Percentiles rank a stretch among this genome's conserved stretches.
phyloP scores from a whole-genome alignment of 2,797 vertebrate species.

The Acanthis flammea region DNA sequence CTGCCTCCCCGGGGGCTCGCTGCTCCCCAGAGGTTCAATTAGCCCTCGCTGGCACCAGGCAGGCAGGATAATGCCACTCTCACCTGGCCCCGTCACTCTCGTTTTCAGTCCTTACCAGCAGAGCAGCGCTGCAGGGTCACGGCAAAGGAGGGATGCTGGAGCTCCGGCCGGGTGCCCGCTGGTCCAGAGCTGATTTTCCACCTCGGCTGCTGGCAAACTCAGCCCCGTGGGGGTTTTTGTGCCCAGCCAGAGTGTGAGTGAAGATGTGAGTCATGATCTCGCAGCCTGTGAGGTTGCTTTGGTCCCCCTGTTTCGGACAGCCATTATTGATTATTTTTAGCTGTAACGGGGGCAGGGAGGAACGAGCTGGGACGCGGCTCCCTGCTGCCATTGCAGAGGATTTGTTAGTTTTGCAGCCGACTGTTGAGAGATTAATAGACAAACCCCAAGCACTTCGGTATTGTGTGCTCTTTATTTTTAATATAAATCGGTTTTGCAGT shows the following conservation, averaged over 20 bases:
- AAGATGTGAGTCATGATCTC: not conserved
- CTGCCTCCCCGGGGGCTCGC: not conserved
- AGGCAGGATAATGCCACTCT: not conserved
- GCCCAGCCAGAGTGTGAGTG: rapidly evolving
- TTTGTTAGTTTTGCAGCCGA: constrained; percentile 46
- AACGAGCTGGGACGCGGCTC: not conserved
- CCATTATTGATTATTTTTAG: not conserved
- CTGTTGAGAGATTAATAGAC: constrained; percentile 40
- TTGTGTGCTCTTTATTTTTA: constrained; percentile 42
- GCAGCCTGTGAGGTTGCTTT: not conserved
- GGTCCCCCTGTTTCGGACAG: not conserved
- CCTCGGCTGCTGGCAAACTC: rapidly evolving
- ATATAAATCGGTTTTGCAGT: constrained; percentile 31
- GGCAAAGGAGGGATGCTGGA: rapidly evolving
- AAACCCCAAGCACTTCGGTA: not conserved
- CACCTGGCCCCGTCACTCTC: not conserved
- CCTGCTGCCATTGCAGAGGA: not conserved
- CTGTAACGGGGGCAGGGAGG: constrained; percentile 6
- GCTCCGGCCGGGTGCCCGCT: rapidly evolving
- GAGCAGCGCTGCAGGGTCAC: rapidly evolving
- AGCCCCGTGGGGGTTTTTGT: not conserved
- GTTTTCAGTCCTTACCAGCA: not conserved
- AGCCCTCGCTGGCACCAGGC: not conserved
- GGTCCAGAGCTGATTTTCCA: not conserved
- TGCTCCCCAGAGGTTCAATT: not conserved